Percentiles rank a stretch among this genome's conserved stretches.
Evolutionary conservation across 1,140 invertebrate genomes (phyloP).

Genomic region (Zaprionus kolodkinae): DNA sequence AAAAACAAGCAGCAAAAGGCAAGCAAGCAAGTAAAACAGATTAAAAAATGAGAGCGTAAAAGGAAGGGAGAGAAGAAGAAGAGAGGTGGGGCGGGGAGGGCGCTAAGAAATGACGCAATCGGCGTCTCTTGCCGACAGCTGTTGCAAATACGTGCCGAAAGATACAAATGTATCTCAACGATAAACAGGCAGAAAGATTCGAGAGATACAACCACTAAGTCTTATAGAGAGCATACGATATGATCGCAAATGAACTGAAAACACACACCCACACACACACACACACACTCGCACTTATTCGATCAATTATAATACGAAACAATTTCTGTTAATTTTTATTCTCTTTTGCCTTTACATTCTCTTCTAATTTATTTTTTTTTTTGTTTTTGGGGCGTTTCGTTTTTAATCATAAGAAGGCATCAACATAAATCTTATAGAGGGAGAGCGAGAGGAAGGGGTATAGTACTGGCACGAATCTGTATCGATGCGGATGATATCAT

Average conservation of each 20-base stretch:
- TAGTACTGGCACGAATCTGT: background rate
- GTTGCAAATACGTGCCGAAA: conserved; percentile 34
- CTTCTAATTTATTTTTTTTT: background rate
- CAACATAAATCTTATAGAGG: conserved; percentile 29
- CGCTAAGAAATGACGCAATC: conserved; percentile 34
- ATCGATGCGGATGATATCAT: conserved; percentile 49
- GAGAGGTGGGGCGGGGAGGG: background rate
- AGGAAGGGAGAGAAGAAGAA: background rate
- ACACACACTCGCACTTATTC: conserved; percentile 11
- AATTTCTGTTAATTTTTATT: conserved; percentile 15
- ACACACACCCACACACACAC: background rate
- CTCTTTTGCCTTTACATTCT: no score
- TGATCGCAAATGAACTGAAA: conserved; percentile 12
- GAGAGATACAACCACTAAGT: conserved; percentile 5
- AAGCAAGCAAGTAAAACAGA: background rate
- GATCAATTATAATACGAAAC: conserved; percentile 31
- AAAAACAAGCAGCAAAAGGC: background rate
- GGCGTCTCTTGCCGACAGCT: conserved; percentile 8
- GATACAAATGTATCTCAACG: conserved; percentile 40
- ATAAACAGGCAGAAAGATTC: background rate
- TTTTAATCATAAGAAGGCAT: conserved; percentile 35
- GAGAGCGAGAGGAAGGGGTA: background rate
- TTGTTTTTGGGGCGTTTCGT: conserved; percentile 31
- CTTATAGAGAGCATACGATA: conserved; percentile 13
- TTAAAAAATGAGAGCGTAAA: background rate